Conservation (phyloP, 2,888 invertebrate genomes). For the Campopleginae sp. region DNA sequence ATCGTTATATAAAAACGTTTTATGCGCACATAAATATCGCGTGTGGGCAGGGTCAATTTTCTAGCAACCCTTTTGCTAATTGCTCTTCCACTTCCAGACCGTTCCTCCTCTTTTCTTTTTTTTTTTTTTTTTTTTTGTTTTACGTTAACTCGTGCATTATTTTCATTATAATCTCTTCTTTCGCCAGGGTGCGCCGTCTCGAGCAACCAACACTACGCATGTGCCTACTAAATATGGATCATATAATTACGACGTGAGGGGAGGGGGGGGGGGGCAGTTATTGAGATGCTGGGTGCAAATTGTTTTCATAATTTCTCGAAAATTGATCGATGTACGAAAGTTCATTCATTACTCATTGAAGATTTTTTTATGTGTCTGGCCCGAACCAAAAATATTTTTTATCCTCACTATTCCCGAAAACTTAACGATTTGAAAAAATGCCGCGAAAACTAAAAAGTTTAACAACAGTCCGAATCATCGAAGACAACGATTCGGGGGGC, state of each 20-base stretch:
- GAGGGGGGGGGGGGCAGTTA: neutral
- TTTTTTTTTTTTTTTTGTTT: constrained; percentile 2
- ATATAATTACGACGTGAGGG: neutral
- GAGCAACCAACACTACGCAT: neutral
- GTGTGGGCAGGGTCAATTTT: constrained; percentile 81
- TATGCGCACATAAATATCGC: constrained; percentile 71
- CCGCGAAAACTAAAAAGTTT: neutral
- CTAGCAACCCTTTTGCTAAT: constrained; percentile 72
- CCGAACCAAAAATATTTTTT: neutral
- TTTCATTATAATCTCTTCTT: constrained; percentile 39
- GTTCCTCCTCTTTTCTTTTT: constrained; percentile 17
- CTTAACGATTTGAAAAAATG: neutral
- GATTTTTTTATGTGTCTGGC: neutral
- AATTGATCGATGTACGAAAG: neutral
- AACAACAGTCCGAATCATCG: neutral
- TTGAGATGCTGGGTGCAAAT: neutral
- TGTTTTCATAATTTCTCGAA: neutral
- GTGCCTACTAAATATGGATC: constrained; percentile 3
- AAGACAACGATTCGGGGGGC: neutral
- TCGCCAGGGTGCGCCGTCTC: neutral
- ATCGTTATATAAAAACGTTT: constrained; percentile 63
- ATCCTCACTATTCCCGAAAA: neutral
- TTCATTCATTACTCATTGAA: neutral
- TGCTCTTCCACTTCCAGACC: constrained; percentile 61
- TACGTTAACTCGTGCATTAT: constrained; percentile 18